A percentile compares a stretch with the other conserved stretches of the same genome.
Conservation (phyloP, 2,797 vertebrate genomes). For the Garrulus glandarius region DNA sequence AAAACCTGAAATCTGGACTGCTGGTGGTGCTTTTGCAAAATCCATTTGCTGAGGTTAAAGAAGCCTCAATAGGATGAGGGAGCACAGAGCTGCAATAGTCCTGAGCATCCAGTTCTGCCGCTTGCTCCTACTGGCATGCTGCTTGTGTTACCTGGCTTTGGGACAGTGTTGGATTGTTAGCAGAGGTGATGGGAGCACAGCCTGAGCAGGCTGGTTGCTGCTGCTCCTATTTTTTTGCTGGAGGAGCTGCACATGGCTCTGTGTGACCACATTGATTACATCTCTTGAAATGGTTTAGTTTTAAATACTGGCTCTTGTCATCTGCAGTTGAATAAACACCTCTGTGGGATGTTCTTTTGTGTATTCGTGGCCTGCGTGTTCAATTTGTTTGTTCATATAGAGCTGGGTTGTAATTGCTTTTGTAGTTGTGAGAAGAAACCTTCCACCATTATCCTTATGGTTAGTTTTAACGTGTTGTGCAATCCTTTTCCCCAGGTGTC, state of each 20-base stretch:
- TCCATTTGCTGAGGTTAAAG: neutral
- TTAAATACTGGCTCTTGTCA: neutral
- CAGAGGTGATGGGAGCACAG: neutral
- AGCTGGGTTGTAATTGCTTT: neutral
- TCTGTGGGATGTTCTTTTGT: neutral
- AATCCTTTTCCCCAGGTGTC: neutral
- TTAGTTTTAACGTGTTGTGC: neutral
- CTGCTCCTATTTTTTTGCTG: neutral
- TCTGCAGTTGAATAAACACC: neutral
- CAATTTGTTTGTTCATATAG: neutral
- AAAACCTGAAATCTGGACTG: neutral
- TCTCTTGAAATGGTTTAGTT: neutral
- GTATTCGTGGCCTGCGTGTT: neutral
- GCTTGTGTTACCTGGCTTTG: neutral
- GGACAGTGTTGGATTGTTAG: neutral
- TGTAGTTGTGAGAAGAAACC: neutral
- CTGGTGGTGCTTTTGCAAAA: neutral
- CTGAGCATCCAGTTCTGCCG: neutral
- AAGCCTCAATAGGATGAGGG: neutral
- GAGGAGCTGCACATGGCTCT: neutral
- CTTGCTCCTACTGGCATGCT: rapidly evolving
- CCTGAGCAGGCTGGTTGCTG: neutral
- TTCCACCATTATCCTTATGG: neutral
- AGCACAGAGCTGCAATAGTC: neutral
- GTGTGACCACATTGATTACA: neutral